Evolutionary conservation across 2,113 vertebrate genomes (phyloP).

Genomic region (Asarcornis scutulata): DNA sequence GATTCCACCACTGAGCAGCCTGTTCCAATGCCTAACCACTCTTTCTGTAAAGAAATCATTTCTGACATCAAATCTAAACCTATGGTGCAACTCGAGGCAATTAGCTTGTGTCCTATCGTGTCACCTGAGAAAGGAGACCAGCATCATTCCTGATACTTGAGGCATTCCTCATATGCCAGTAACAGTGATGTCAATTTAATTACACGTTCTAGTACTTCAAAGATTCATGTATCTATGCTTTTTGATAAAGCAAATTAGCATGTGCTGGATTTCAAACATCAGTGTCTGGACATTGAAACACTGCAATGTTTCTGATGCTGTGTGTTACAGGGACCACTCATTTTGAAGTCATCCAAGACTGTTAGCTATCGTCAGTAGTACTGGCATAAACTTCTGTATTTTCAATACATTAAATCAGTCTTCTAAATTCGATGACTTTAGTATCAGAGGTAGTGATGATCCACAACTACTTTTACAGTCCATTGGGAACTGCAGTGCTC

Average conservation of each 20-base stretch:
- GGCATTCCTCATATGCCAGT: not conserved
- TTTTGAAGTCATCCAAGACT: not conserved
- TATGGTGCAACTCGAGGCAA: not conserved
- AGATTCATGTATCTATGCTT: no score
- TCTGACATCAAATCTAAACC: not conserved
- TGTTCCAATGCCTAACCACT: no score
- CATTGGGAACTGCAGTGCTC: fast-evolving
- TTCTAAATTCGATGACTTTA: not conserved
- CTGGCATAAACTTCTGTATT: not conserved
- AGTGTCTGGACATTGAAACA: not conserved
- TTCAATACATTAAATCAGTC: not conserved
- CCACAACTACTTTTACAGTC: not conserved
- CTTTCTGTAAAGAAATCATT: not conserved
- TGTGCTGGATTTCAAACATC: not conserved
- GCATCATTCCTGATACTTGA: no score
- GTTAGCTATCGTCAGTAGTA: not conserved
- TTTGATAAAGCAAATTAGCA: no score
- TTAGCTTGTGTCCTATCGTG: not conserved
- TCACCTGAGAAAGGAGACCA: not conserved
- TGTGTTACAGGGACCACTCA: not conserved
- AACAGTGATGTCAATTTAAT: not conserved
- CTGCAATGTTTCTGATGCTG: not conserved
- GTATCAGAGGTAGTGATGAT: not conserved
- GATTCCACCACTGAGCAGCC: not conserved
- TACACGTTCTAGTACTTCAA: not conserved